Base-by-base conservation (phyloP, 2,113 vertebrate genomes). In the Orycteropus afer region DNA sequence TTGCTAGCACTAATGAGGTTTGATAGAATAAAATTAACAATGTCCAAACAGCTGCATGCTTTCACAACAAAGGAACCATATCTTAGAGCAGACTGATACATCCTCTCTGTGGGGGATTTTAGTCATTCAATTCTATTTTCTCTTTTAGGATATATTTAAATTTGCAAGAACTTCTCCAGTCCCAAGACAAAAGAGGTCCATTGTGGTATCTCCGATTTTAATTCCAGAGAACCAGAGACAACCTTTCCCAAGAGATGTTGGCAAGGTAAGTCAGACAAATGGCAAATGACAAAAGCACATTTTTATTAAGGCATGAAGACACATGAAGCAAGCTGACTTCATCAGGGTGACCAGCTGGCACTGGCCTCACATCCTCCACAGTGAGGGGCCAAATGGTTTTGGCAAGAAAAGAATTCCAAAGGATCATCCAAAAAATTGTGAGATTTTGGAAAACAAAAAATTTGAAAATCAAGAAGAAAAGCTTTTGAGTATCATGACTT, bases 201-300 rank as follows among this genome's bases (percentile, higher is more conserved):
- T 99, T 94, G 98, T 99, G 97, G 98, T 99, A 55, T 99, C 99
- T 73, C 98, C 99, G 0, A 99, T 99, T 97, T 98, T 98, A 89
- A 99, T 99, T 86, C 99, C 99, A 20, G 99, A 99, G 98, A 99
- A 99, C 98, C 99, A 99, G 98, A 99, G 99, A 97, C 98, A 98
- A 22, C 99, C 99, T 0, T 99, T 99, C 78, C 99, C 99, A 42
- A 99, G 98, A 97, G 77, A 91, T 51, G 99, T 99, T 67, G 99
- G 99, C 98, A 99, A 96, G 99, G 99, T 99, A 98, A 99, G 99
- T 96, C 42, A 69, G 27, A 69, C 71, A 94, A 57, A 57, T 73
- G 57, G 20, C 27, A 76, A 83, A 67, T 53, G 22, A 34, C 32
- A 63, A 79, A 40, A 63, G n/a, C 3, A 3, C 29, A 12, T 53